Evolutionary conservation across 2,113 vertebrate species (phyloP), one percentile per base, ranked within the genome.

Genomic region (Polypterus bichir): DNA sequence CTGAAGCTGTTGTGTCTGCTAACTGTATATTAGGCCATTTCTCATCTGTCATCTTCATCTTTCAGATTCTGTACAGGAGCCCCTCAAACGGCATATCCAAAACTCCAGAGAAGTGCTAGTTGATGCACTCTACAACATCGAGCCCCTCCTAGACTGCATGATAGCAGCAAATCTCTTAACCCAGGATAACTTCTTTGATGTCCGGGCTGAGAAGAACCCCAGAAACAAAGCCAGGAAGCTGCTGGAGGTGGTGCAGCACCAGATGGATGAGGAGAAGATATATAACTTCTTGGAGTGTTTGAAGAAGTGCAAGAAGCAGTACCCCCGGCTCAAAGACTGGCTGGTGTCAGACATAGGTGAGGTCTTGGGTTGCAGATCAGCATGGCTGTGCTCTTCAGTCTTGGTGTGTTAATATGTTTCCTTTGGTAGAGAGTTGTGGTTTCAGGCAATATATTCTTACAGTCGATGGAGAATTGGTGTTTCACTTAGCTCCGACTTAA

Each of bases 241-340:
- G 48, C 70, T 78, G 59, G 76, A 78, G 67, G 68, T 78, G 8
- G 72, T 78, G 56, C 74, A 76, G 3, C 64, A 60, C 54, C 74
- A 78, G 68, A 68, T 78, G 74, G 71, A 73, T 5, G 76, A 78
- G 45, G 58, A 47, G 2, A 62, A 59, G 5, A 69, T 71, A 3
- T 51, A 2, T 3, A 44, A 52, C 45, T 78, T 78, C 69, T 47
- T 78, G n/a, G 71, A 73, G 61, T 76, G 76, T 49, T 65, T 78
- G 61, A 64, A 44, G 46, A 68, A 64, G 44, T 78, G 76, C 56
- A 64, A 68, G 59, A 64, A 70, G 9, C 66, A 78, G 63, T 78
- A 76, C 59, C 76, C 76, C 2, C 74, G 76, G 48, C 68, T 78
- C 9, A 65, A 60, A 49, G 5, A 44, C 46, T 78, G 74, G 76